These are phyloP conservation scores for Tragelaphus imberbis DNA, from an alignment of 2,113 vertebrate genomes.

Conservation along the genomic window DNA sequence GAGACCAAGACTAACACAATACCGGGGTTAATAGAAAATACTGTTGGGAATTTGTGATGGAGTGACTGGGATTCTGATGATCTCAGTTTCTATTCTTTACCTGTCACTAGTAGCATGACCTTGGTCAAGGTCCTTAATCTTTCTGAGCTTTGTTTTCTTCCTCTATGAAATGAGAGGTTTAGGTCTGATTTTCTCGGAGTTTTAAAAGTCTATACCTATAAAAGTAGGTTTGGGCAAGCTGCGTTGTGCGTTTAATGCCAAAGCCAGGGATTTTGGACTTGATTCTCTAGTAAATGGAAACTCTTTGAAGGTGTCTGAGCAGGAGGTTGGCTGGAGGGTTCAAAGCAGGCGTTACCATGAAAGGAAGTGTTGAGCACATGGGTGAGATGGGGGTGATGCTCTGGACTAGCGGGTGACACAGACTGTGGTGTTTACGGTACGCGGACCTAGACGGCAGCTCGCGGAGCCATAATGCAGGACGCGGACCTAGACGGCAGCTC, in stretches of 20 bases:
- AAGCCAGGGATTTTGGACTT: neutral
- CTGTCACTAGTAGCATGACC: neutral
- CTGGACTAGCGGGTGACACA: neutral
- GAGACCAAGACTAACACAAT: neutral
- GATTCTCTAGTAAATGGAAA: neutral
- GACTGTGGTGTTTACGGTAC: accelerated
- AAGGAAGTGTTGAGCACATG: neutral
- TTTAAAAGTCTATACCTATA: conserved; percentile 14
- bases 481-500: too few relatives aligned
- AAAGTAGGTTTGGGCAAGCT: neutral
- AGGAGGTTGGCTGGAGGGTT: neutral
- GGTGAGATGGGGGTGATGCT: neutral
- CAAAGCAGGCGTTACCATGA: accelerated
- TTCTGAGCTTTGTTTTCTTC: conserved; percentile 5
- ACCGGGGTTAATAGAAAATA: neutral
- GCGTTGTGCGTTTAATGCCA: neutral
- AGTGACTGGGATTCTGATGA: neutral
- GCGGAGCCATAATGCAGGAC: accelerated
- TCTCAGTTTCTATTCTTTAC: neutral
- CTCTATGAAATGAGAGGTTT: conserved; percentile 21
- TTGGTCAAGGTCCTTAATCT: neutral
- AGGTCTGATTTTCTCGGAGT: neutral
- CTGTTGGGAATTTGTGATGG: neutral
- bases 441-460: neutral
- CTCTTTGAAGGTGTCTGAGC: neutral